Conservation (phyloP, 1,140 invertebrate species). For the Pogonomyrmex californicus region DNA sequence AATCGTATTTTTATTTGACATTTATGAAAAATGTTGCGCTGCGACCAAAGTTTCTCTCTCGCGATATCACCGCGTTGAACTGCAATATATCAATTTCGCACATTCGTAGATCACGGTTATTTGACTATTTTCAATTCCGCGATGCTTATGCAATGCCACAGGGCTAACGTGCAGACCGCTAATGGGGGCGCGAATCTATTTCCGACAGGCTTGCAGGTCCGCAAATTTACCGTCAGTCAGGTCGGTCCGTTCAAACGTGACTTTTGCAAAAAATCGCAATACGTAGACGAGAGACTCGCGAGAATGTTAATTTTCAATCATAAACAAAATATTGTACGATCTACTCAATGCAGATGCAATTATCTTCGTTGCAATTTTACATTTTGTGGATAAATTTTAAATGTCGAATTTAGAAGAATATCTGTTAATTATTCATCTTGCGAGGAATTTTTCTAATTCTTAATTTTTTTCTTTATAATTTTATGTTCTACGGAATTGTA, state of each 20-base stretch:
- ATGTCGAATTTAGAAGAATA: background rate
- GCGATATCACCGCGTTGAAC: background rate
- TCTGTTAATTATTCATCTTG: background rate
- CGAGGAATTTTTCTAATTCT: background rate
- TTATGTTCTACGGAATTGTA: background rate
- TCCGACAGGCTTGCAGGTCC: constrained; percentile 75
- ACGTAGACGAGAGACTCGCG: background rate
- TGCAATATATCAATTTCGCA: constrained; percentile 49
- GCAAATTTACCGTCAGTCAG: constrained; percentile 61
- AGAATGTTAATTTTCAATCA: constrained; percentile 8
- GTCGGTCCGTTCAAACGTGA: constrained; percentile 44
- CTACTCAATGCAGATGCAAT: too few species aligned
- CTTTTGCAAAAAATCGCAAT: constrained; percentile 47
- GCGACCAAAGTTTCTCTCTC: background rate
- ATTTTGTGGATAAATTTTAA: background rate
- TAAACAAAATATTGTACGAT: background rate
- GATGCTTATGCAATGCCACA: constrained; percentile 79
- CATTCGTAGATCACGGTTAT: constrained; percentile 81
- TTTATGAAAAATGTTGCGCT: background rate
- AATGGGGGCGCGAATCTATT: constrained; percentile 82
- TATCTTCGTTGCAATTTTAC: background rate
- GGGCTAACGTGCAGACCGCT: constrained; percentile 75
- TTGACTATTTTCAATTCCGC: constrained; percentile 80
- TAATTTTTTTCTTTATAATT: background rate
- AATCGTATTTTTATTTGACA: constrained; percentile 2